A percentile compares a stretch with the other conserved stretches of the same genome.
Evolutionary conservation across 2,113 vertebrate genomes (phyloP).

Genomic region (Symphodus melops): DNA sequence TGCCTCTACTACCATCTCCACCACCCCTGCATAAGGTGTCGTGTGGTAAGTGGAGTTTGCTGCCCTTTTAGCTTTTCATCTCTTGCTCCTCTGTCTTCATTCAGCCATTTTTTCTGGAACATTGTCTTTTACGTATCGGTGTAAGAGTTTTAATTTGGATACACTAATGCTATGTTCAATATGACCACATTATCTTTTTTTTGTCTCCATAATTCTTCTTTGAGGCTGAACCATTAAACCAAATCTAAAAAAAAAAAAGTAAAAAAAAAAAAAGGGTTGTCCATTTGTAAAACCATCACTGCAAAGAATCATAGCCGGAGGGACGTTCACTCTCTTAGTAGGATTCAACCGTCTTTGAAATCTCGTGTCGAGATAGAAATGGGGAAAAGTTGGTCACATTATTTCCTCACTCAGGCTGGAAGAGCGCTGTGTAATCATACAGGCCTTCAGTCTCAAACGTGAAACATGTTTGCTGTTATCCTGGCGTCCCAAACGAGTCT

Average conservation of each 20-base stretch:
- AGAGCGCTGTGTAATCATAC: too few relatives aligned
- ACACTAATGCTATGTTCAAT: constrained; percentile 12
- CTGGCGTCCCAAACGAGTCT: too few relatives aligned
- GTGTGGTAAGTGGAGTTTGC: constrained; percentile 86
- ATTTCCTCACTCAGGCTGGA: neutral
- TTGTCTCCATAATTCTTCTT: constrained; percentile 9
- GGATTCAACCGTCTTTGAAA: too few relatives aligned
- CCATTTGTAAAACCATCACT: neutral
- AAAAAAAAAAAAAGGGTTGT: too few relatives aligned
- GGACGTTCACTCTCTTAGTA: too few relatives aligned
- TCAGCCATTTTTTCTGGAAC: neutral
- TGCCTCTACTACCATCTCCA: constrained; percentile 28
- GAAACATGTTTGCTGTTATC: too few relatives aligned
- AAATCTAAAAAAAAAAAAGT: neutral
- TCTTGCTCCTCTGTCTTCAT: constrained; percentile 7
- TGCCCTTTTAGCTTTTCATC: constrained; percentile 4
- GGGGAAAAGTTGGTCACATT: neutral
- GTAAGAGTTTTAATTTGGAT: neutral
- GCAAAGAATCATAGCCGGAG: neutral
- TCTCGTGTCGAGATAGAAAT: neutral
- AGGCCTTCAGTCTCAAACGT: too few relatives aligned
- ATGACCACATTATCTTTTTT: constrained; percentile 23
- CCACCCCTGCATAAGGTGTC: constrained; percentile 81
- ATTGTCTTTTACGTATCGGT: neutral
- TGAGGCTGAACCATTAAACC: too few relatives aligned